Evolutionary conservation across 2,797 vertebrate genomes (phyloP), one percentile per base, ranked within the genome.

Genomic region (Halcyon chelicuti): DNA sequence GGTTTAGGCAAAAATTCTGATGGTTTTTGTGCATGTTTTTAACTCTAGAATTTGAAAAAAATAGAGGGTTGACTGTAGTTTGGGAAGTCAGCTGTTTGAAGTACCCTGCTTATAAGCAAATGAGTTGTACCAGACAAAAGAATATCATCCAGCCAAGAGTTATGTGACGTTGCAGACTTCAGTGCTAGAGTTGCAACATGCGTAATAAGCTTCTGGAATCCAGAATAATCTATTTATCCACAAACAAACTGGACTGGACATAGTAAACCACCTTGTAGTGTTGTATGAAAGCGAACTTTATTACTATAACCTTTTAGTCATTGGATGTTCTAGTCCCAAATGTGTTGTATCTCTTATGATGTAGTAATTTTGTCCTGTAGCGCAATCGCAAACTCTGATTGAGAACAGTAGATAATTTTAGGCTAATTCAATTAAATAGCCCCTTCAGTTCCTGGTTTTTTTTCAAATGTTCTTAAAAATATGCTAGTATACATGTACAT

Each of bases 381-480:
- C 40, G 33, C 80, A 79, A 39, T 80, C 88, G 40, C 68, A 91
- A 93, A 74, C 28, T 91, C 72, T 70, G 73, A 51, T 58, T 81
- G 65, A 92, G 65, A 90, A 70, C 49, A 51, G 67, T 62, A 70
- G 77, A 88, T 86, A 94, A 75, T 96, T 94, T 77, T 93, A 78
- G 62, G 20, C 20, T 93, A 92, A 93, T 93, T 94, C 35, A 88
- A 62, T 95, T 94, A 93, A 90, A 77, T 58, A 28, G n/a, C 28
- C 91, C 55, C 70, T 91, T 90, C 71, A 88, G 78, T 86, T 96
- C 58, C 52, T 94, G 72, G 20, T 46, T 22, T 78, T 94, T 37
- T 68, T 61, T 60, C 51, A 90, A 60, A 80, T 66, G 67, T 19
- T 87, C 82, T 90, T 79, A 89, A 93, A 91, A 94, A 79, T 92